These are phyloP conservation scores for Oncopodura yosiiana DNA, from an alignment of 1,140 invertebrate species.

Conservation along the genomic window DNA sequence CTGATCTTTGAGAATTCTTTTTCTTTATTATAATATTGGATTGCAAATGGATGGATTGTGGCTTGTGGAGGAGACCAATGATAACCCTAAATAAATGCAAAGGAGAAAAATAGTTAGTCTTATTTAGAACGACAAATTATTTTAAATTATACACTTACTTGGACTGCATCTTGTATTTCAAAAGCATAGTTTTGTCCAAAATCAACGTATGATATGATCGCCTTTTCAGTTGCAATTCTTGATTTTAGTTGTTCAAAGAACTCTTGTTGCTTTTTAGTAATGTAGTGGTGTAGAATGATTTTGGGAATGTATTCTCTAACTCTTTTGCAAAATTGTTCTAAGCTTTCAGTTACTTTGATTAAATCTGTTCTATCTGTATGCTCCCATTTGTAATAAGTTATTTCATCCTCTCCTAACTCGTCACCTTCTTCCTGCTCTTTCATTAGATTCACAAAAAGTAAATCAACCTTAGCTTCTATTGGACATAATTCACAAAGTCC, in stretches of 20 bases:
- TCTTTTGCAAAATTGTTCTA: not conserved
- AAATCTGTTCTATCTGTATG: not conserved
- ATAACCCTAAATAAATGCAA: too few species aligned
- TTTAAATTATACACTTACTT: too few species aligned
- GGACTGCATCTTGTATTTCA: slow-evolving; percentile 29
- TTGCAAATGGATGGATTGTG: slow-evolving; percentile 33
- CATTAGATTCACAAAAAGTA: not conserved
- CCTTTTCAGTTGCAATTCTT: slow-evolving; percentile 6
- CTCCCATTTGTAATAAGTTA: not conserved
- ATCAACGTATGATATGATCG: slow-evolving; percentile 17
- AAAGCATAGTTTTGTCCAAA: slow-evolving; percentile 34
- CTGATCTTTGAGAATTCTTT: not conserved
- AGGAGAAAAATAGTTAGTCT: too few species aligned
- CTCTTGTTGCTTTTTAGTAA: slow-evolving; percentile 1
- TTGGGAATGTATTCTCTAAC: not conserved
- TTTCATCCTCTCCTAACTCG: not conserved
- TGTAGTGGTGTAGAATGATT: slow-evolving; percentile 4
- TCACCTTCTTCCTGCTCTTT: too few species aligned
- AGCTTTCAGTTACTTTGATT: not conserved
- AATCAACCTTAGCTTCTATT: not conserved
- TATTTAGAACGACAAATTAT: too few species aligned
- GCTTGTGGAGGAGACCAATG: slow-evolving; percentile 32
- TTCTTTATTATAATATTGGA: slow-evolving; percentile 11
- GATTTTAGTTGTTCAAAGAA: slow-evolving; percentile 12
- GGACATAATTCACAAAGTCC: not conserved